A percentile compares a stretch with the other conserved stretches of the same genome.
phyloP scores from a whole-genome alignment of 2,113 vertebrate species.

The Ictalurus punctatus region DNA sequence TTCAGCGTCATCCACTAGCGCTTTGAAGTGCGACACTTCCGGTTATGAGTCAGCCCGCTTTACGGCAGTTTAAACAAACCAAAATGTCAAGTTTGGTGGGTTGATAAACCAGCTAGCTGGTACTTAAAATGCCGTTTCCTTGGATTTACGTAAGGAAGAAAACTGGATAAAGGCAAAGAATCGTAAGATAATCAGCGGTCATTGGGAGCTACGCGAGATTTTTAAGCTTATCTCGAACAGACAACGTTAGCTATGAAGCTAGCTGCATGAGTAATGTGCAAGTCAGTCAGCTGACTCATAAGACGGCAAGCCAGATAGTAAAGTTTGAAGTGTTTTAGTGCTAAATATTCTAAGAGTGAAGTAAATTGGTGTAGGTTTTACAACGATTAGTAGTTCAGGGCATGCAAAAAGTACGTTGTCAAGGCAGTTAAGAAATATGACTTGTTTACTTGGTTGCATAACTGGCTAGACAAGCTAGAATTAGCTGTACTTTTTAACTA shows the following conservation, averaged over 20 bases:
- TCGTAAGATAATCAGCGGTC: background rate
- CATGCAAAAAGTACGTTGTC: background rate
- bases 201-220: background rate
- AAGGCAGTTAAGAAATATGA: background rate
- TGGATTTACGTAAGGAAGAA: constrained; percentile 19
- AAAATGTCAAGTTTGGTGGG: constrained; percentile 51
- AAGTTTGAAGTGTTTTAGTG: constrained; percentile 6
- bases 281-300: constrained; percentile 28
- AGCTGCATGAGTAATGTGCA: constrained; percentile 11
- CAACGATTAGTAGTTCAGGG: background rate
- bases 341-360: background rate
- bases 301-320: background rate
- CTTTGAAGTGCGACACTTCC: constrained; percentile 53
- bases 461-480: background rate
- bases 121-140: constrained; percentile 4
- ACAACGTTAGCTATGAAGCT: constrained; percentile 29
- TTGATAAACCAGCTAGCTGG: background rate
- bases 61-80: constrained; percentile 49
- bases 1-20: background rate
- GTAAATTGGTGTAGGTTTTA: background rate
- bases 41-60: constrained; percentile 45
- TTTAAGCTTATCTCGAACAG: constrained; percentile 14
- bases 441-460: constrained; percentile 15
- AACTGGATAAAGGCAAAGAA: background rate
- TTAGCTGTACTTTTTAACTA: background rate